phyloP scores from a whole-genome alignment of 2,888 invertebrate genomes.

The Polyommatus icarus region DNA sequence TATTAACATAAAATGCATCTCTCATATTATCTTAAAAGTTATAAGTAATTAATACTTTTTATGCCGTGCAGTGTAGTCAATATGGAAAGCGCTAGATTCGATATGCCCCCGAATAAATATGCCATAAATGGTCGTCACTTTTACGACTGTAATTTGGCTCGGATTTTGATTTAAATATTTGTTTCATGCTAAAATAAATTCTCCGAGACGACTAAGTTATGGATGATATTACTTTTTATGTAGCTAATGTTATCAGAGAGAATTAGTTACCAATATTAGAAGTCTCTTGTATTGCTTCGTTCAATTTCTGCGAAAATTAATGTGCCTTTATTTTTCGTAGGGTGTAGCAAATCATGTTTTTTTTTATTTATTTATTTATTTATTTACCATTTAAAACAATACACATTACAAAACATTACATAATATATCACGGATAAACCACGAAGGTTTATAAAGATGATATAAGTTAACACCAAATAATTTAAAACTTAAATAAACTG shows the following conservation, averaged over 20 bases:
- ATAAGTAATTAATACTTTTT: conserved; percentile 38
- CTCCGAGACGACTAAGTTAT: conserved; percentile 37
- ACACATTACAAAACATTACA: too few relatives aligned
- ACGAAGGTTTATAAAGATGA: too few relatives aligned
- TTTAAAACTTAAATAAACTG: too few relatives aligned
- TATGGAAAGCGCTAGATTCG: conserved; percentile 67
- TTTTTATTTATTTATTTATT: too few relatives aligned
- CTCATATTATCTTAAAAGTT: not conserved
- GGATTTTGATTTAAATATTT: conserved; percentile 69
- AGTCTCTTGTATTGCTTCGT: not conserved
- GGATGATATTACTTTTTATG: conserved; percentile 29
- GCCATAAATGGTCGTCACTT: conserved; percentile 75
- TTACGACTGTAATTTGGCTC: conserved; percentile 74
- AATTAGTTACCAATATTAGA: not conserved
- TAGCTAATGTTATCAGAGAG: not conserved
- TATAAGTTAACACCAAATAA: too few relatives aligned
- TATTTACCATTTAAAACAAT: too few relatives aligned
- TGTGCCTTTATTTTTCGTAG: not conserved
- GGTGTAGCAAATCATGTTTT: not conserved
- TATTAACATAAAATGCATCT: not conserved
- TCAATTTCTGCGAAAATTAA: not conserved
- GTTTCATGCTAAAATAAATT: conserved; percentile 69
- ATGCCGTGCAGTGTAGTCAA: conserved; percentile 60
- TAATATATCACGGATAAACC: too few relatives aligned
- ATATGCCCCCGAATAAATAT: conserved; percentile 76